phyloP scores from a whole-genome alignment of 2,888 invertebrate genomes.

The Heteromurus nitidus region DNA sequence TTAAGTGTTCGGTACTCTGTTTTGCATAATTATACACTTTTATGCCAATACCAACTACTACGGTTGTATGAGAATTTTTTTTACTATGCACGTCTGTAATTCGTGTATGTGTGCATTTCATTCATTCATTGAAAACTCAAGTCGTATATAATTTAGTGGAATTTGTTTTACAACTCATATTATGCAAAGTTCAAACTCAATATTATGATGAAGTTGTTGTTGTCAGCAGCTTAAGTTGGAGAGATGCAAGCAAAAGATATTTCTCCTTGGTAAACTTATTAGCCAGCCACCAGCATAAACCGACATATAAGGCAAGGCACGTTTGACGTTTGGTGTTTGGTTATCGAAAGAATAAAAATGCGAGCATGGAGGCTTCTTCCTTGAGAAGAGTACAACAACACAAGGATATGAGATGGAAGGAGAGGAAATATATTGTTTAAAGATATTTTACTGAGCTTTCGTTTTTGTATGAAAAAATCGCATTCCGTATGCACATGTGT shows the following conservation, averaged over 20 bases:
- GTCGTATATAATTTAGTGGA: neutral
- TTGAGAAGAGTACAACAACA: neutral
- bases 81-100: too few relatives aligned
- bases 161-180: neutral
- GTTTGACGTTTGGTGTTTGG: neutral
- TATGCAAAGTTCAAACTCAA: neutral
- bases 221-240: too few relatives aligned
- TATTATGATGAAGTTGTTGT: slow-evolving; percentile 3
- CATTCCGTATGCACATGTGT: neutral
- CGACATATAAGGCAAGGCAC: neutral
- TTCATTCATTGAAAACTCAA: neutral
- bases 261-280: neutral
- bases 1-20: too few relatives aligned
- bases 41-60: too few relatives aligned
- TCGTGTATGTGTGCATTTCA: too few relatives aligned
- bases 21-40: too few relatives aligned
- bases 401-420: neutral
- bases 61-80: too few relatives aligned
- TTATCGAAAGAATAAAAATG: neutral
- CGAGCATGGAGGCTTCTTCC: too few relatives aligned
- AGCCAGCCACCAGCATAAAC: neutral
- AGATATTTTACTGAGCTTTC: slow-evolving; percentile 4
- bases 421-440: slow-evolving; percentile 4
- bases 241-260: neutral
- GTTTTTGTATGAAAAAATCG: too few relatives aligned